Percentiles rank a stretch among this genome's conserved stretches.
Evolutionary conservation across 2,888 invertebrate species (phyloP).

Genomic region (Drosophila suboccidentalis): DNA sequence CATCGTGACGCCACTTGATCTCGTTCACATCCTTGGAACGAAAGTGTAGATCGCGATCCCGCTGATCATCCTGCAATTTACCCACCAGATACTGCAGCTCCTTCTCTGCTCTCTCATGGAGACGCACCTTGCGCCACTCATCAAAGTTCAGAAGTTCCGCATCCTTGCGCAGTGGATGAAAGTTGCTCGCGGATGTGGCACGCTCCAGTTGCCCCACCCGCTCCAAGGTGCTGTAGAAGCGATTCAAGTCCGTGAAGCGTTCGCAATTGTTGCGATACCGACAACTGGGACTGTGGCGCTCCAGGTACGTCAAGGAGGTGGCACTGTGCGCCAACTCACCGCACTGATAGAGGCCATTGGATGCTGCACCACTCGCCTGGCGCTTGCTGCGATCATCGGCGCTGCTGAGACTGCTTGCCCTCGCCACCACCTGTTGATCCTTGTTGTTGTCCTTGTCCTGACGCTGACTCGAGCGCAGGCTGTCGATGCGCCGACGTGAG

Average conservation of each 20-base stretch:
- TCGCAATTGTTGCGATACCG: constrained; percentile 88
- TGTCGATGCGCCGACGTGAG: constrained; percentile 89
- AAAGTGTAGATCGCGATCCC: constrained; percentile 93
- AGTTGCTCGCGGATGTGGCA: constrained; percentile 89
- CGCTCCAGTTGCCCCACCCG: constrained; percentile 93
- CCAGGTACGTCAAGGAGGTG: constrained; percentile 86
- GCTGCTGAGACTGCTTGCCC: constrained; percentile 90
- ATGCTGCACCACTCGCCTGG: background rate
- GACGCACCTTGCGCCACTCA: constrained; percentile 93
- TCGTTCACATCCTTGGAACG: constrained; percentile 91
- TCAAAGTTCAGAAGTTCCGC: constrained; percentile 95
- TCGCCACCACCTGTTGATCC: constrained; percentile 80
- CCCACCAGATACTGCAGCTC: constrained; percentile 92
- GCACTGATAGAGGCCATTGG: constrained; percentile 77
- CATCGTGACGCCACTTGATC: constrained; percentile 91
- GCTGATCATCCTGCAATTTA: constrained; percentile 92
- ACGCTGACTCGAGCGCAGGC: constrained; percentile 77
- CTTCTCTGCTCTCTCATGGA: constrained; percentile 92
- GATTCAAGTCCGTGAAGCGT: constrained; percentile 93
- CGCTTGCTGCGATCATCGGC: constrained; percentile 86
- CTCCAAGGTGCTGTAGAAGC: constrained; percentile 94
- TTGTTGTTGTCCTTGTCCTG: constrained; percentile 49
- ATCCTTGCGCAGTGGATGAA: constrained; percentile 90
- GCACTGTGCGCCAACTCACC: constrained; percentile 83
- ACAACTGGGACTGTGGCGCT: constrained; percentile 83